Percentiles rank a stretch among this genome's conserved stretches.
phyloP scores from a whole-genome alignment of 2,113 vertebrate genomes.

The Melanotaenia duboulayi region DNA sequence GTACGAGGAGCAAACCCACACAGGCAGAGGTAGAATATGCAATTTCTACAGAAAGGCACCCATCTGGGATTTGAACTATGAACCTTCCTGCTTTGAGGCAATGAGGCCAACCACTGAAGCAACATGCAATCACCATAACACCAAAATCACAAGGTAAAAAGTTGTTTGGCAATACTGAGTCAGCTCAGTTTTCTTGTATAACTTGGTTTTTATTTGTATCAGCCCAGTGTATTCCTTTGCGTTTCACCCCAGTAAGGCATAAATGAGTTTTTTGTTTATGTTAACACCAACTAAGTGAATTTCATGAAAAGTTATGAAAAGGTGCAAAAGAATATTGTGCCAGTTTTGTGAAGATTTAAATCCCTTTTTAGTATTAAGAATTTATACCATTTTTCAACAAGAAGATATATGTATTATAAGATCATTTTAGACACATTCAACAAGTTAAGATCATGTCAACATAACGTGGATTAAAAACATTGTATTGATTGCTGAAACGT shows the following conservation, averaged over 20 bases:
- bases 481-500: slow-evolving; percentile 12
- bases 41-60: too few relatives aligned
- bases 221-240: neutral
- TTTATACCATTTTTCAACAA: neutral
- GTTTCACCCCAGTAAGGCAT: neutral
- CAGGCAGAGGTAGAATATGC: too few relatives aligned
- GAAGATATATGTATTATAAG: neutral
- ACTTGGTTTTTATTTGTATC: too few relatives aligned
- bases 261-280: neutral
- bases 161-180: too few relatives aligned
- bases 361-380: too few relatives aligned
- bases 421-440: neutral
- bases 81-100: too few relatives aligned
- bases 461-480: neutral
- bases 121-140: too few relatives aligned
- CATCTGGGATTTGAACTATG: too few relatives aligned
- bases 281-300: neutral
- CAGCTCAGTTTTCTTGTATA: too few relatives aligned
- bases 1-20: too few relatives aligned
- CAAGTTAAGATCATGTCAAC: neutral
- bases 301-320: neutral
- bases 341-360: neutral
- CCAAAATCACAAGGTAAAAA: too few relatives aligned
- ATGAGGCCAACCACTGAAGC: too few relatives aligned
- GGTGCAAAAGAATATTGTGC: neutral